Conservation (phyloP, 1,140 invertebrate species). For the Rhynchophorus ferrugineus region DNA sequence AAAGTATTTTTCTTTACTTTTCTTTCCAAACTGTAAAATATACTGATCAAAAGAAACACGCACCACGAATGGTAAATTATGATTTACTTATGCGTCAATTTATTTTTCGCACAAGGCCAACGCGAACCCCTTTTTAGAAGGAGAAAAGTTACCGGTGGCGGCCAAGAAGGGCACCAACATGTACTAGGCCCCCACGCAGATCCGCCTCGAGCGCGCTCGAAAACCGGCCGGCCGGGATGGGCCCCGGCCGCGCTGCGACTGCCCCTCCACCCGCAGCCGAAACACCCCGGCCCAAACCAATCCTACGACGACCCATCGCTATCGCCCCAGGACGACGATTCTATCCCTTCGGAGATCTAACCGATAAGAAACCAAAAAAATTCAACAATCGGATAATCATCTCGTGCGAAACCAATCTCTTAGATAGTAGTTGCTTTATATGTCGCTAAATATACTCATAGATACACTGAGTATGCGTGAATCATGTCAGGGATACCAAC, state of each 20-base stretch:
- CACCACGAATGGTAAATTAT: too few species aligned
- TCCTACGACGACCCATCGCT: not conserved
- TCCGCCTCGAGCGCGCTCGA: not conserved
- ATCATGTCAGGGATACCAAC: slow-evolving; percentile 1
- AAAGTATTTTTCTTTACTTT: too few species aligned
- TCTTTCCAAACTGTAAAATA: too few species aligned
- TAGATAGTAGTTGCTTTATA: slow-evolving; percentile 12
- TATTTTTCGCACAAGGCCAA: too few species aligned
- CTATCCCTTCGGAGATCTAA: not conserved
- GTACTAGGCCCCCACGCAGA: not conserved
- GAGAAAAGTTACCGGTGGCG: not conserved
- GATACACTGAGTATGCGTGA: slow-evolving; percentile 6
- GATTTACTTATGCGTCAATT: too few species aligned
- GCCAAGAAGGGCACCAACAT: not conserved
- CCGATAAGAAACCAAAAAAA: too few species aligned
- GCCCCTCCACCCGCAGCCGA: not conserved
- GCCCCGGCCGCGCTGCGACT: not conserved
- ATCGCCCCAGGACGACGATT: not conserved
- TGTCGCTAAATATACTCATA: slow-evolving; percentile 10
- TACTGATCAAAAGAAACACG: too few species aligned
- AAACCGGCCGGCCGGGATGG: not conserved
- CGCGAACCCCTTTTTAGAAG: not conserved
- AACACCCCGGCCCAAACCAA: not conserved
- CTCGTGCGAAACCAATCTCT: not conserved
- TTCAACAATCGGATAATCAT: too few species aligned